A percentile compares a stretch with the other conserved stretches of the same genome.
Evolutionary conservation across 2,888 invertebrate genomes (phyloP).

Genomic region (Epicampocera succincta): DNA sequence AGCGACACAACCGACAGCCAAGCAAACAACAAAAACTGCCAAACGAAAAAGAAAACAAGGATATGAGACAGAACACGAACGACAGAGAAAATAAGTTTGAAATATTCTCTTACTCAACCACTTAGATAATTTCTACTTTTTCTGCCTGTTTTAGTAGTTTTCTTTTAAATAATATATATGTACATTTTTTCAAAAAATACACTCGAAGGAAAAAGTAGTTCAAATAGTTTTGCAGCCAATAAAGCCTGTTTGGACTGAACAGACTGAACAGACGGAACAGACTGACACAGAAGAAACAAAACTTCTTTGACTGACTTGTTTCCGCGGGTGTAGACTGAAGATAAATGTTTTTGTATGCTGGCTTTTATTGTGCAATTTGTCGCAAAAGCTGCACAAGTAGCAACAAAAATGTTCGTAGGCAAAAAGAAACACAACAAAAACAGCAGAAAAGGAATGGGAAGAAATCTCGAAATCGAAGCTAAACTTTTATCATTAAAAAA

Average conservation of each 20-base stretch:
- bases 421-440: no score
- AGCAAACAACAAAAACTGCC: conserved; percentile 18
- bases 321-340: conserved; percentile 20
- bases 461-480: conserved; percentile 56
- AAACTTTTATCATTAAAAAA: conserved; percentile 57
- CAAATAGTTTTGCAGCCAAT: background rate
- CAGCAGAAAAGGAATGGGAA: no score
- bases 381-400: conserved; percentile 25
- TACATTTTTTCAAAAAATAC: background rate
- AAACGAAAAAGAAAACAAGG: conserved; percentile 21
- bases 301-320: no score
- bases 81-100: conserved; percentile 49
- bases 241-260: no score
- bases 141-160: conserved; percentile 24
- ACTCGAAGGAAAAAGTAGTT: background rate
- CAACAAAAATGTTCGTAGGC: conserved; percentile 35
- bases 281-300: no score
- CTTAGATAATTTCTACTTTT: conserved; percentile 25
- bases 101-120: conserved; percentile 51
- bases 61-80: conserved; percentile 55
- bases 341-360: conserved; percentile 38
- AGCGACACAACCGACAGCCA: conserved; percentile 52
- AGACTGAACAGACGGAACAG: no score
- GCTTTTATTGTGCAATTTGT: conserved; percentile 43
- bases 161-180: conserved; percentile 31